Conservation (phyloP, 2,888 invertebrate species). For the Protonemura montana region DNA sequence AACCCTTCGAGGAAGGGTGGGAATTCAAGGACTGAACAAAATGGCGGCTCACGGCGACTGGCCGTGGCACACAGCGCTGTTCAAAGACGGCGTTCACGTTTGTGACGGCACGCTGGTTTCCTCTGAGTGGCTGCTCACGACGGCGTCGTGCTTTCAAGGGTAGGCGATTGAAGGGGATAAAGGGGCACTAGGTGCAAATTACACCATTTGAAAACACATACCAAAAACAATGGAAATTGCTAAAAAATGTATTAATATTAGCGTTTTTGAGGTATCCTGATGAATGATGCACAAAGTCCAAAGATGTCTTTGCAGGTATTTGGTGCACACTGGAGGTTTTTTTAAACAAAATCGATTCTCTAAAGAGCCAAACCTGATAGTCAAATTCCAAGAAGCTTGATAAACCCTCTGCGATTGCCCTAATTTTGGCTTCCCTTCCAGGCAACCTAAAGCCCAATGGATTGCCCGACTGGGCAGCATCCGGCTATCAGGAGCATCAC, state of each 20-base stretch:
- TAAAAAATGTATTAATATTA: no score
- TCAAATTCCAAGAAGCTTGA: no score
- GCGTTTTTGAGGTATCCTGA: no score
- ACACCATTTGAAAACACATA: no score
- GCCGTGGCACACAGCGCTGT: slow-evolving; percentile 91
- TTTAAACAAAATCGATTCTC: no score
- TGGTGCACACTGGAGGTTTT: no score
- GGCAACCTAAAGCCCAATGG: slow-evolving; percentile 90
- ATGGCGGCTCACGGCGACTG: slow-evolving; percentile 84
- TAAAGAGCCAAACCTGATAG: no score
- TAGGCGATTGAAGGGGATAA: slow-evolving; percentile 51
- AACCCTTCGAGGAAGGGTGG: slow-evolving; percentile 56
- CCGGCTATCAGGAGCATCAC: slow-evolving; percentile 78
- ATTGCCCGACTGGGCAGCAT: slow-evolving; percentile 79
- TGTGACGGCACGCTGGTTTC: slow-evolving; percentile 88
- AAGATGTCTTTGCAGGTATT: no score
- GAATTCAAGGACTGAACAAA: slow-evolving; percentile 68
- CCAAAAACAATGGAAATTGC: no score
- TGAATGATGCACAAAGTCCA: no score
- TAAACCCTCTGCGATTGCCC: no score
- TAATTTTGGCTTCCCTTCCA: slow-evolving; percentile 51
- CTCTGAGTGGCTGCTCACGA: slow-evolving; percentile 84
- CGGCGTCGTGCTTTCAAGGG: slow-evolving; percentile 84
- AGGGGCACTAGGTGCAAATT: no score
- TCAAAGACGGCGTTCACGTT: slow-evolving; percentile 84